A percentile compares a stretch with the other conserved stretches of the same genome.
Conservation (phyloP, 92 coral and sea anemone genomes). For the Actinostola sp. region DNA sequence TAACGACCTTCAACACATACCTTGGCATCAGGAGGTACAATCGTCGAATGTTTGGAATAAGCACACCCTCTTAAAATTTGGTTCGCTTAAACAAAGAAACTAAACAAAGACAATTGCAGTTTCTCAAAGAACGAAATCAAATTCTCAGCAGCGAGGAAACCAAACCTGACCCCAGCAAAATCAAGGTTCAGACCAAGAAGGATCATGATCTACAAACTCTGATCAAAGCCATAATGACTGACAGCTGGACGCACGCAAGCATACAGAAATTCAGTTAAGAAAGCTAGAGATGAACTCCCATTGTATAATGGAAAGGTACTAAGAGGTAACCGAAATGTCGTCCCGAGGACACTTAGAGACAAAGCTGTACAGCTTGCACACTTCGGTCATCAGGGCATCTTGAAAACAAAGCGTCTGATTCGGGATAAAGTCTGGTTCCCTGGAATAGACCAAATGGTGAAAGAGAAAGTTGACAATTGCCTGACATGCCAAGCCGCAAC, state of each 20-base stretch:
- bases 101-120: constrained; percentile 59
- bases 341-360: constrained; percentile 35
- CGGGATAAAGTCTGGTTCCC: constrained; percentile 60
- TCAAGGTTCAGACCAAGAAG: constrained; percentile 46
- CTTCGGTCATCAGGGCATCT: constrained; percentile 66
- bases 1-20: constrained; percentile 78
- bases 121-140: constrained; percentile 44
- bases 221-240: constrained; percentile 42
- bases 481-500: constrained; percentile 60
- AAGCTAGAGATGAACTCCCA: constrained; percentile 56
- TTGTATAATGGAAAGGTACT: constrained; percentile 40
- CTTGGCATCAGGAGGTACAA: constrained; percentile 62
- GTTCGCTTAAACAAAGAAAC: no score
- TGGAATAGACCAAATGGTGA: constrained; percentile 44
- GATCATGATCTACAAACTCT: constrained; percentile 28
- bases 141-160: constrained; percentile 31
- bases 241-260: constrained; percentile 34
- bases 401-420: constrained; percentile 65
- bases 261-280: constrained; percentile 44
- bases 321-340: constrained; percentile 31
- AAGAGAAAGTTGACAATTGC: constrained; percentile 52
- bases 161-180: constrained; percentile 39
- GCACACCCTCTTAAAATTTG: constrained; percentile 70
- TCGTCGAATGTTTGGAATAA: constrained; percentile 71
- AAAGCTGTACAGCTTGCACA: constrained; percentile 51